Percentiles rank a stretch among this genome's conserved stretches.
Evolutionary conservation across 2,888 invertebrate species (phyloP).

Genomic region (Liposcelis brunnea): DNA sequence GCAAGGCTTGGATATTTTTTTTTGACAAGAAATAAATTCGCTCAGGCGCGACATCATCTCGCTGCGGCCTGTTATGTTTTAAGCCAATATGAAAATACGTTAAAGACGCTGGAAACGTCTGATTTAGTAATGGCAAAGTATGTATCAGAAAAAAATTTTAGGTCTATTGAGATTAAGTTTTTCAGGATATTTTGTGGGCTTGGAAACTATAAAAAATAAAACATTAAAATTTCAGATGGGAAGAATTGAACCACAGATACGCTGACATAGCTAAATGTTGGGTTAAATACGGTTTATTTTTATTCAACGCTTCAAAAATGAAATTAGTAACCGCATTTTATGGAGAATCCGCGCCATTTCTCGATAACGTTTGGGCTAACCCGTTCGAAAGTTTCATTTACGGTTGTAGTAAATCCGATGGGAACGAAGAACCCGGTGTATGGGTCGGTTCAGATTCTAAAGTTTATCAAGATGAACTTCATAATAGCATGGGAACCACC

Average conservation of each 20-base stretch:
- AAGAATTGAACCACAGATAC: slow-evolving; percentile 25
- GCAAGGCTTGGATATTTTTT: slow-evolving; percentile 37
- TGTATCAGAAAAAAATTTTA: slow-evolving; percentile 1
- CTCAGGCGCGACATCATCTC: slow-evolving; percentile 43
- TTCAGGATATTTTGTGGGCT: no score
- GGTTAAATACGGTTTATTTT: slow-evolving; percentile 40
- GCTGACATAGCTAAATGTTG: slow-evolving; percentile 38
- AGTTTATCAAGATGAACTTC: slow-evolving; percentile 7
- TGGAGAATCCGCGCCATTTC: slow-evolving; percentile 16
- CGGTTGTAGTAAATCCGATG: not conserved
- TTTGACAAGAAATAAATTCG: slow-evolving; percentile 21
- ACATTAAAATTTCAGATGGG: slow-evolving; percentile 15
- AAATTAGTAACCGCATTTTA: slow-evolving; percentile 22
- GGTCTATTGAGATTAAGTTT: slow-evolving; percentile 7
- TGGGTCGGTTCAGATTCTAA: not conserved
- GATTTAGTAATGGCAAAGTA: slow-evolving; percentile 12
- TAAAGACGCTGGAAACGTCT: slow-evolving; percentile 28
- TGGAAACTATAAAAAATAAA: no score
- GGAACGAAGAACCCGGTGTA: no score
- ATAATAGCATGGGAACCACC: not conserved
- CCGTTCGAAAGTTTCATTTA: slow-evolving; percentile 13
- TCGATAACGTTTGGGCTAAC: slow-evolving; percentile 14
- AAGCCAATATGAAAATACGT: slow-evolving; percentile 34
- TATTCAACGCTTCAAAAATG: slow-evolving; percentile 38
- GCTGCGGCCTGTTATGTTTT: slow-evolving; percentile 40